Conservation (phyloP, 2,888 invertebrate species). For the Macrophya annulata region DNA sequence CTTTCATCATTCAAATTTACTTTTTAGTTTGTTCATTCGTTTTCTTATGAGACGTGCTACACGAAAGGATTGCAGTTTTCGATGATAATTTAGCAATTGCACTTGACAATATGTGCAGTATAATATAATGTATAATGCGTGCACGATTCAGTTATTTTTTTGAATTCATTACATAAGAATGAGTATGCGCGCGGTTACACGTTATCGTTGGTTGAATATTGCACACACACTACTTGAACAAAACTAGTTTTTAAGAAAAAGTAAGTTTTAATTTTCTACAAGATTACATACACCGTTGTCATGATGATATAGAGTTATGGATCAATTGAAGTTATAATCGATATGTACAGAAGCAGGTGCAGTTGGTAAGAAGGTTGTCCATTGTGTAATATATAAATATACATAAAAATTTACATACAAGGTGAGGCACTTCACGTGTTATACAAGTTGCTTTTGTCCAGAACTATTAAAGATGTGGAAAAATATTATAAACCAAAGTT, state of each 20-base stretch:
- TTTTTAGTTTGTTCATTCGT: not conserved
- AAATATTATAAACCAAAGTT: too few relatives aligned
- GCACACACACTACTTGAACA: not conserved
- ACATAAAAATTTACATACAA: not conserved
- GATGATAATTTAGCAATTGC: not conserved
- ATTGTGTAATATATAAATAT: not conserved
- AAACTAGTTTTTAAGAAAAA: constrained; percentile 27
- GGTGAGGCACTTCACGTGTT: too few relatives aligned
- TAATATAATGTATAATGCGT: not conserved
- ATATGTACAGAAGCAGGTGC: constrained; percentile 1
- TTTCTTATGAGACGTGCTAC: not conserved
- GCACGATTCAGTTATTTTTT: not conserved
- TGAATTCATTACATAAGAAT: not conserved
- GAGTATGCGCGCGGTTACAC: not conserved
- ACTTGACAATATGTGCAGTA: not conserved
- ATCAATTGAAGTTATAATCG: constrained; percentile 2
- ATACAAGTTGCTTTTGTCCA: too few relatives aligned
- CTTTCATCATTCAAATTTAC: not conserved
- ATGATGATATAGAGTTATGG: not conserved
- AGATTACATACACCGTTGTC: constrained; percentile 13
- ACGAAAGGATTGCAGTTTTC: not conserved
- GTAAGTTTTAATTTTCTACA: constrained; percentile 31
- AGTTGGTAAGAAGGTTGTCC: constrained; percentile 14
- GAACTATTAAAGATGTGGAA: too few relatives aligned
- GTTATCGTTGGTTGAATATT: not conserved